Base-by-base conservation (phyloP, 1,140 invertebrate species). In the Trichonephila clavipes region DNA sequence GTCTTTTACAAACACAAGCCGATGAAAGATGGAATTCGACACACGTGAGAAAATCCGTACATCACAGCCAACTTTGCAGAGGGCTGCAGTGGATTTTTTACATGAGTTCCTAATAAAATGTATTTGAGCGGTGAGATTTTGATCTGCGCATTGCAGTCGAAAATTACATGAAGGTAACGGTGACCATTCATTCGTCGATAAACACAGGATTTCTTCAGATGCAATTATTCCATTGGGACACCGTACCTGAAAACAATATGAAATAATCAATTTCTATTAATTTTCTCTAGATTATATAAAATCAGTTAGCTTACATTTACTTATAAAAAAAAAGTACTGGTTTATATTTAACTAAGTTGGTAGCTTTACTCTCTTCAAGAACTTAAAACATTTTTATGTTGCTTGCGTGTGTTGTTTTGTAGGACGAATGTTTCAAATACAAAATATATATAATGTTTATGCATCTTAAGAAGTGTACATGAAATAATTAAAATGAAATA, bases 161-260 rank as follows among this genome's bases (percentile, higher is more conserved):
- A 40, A 62, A n/a, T 83, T 40, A 18, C 89, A 91, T 21, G 59
- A 44, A 0, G 89, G 89, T 2, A 88, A 40, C 0, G 87, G 87
- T 19, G 64, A 69, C 87, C 87, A 88, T 58, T 69, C 62, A 51
- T 28, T n/a, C 0, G 62, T 19, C 21, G 87, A 34, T 12, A 88
- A 44, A 24, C 87, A 88, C 5, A 62, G n/a, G 0, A 62, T 51
- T 24, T 69, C 44, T 90, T 90, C 66, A 3, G 44, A 2, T 44
- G n/a, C 16, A 59, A 90, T 61, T 90, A 61, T 81, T 16, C 88
- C 88, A 34, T 90, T 81, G 6, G 66, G 88, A 10, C 88, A 90
- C 4, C 24, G 88, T 24, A 90, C 51, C 88, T 90, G 59, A 34
- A 61, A 85, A 62, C 19, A 3, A 77, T 16, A 77, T 4, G 0